Base-by-base conservation (phyloP, 1,140 invertebrate species). In the Schlechtendalia chinensis region DNA sequence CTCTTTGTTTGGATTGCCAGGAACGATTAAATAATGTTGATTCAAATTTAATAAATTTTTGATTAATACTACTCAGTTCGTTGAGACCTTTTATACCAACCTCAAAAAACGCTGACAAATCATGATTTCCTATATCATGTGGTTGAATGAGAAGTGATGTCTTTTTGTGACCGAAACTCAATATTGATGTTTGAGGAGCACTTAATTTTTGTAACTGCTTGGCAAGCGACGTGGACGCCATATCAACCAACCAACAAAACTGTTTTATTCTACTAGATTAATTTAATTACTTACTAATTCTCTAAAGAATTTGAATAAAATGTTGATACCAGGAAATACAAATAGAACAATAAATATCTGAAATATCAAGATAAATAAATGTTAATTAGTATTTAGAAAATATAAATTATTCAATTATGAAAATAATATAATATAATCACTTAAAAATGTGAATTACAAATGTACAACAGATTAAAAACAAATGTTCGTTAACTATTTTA, bases 81-180 rank as follows among this genome's bases (percentile, higher is more conserved):
- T 93, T 88, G 2, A 98, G 86, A 14, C 96, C 96, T 86, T 90
- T 92, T 67, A 88, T 80, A 87, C 95, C 96, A 75, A 97, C 92
- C 85, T 93, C 91, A 86, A 92, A 94, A 84, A 96, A 91, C 17
- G 92, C 93, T 83, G 94, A 91, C 61, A 90, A 89, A 83, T 95
- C 93, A 84, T 95, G 91, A 81, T 89, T 89, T 0, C 94, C 94
- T 12, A 96, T 96, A 88, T 97, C 94, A 83, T 92, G 93, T 0
- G 92, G 90, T 85, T 96, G 91, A 85, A 97, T 98, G 12, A 98
- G 85, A 82, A 98, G 89, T 24, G 96, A 97, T 59, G 90, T 88
- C 83, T 89, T 91, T 83, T 91, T 92, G 82, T 91, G 89, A 29
- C 87, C 86, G 83, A 92, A 89, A 81, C 89, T 86, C 53, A 94